Base-by-base conservation (phyloP, 2,888 invertebrate genomes). In the Homarus gammarus region DNA sequence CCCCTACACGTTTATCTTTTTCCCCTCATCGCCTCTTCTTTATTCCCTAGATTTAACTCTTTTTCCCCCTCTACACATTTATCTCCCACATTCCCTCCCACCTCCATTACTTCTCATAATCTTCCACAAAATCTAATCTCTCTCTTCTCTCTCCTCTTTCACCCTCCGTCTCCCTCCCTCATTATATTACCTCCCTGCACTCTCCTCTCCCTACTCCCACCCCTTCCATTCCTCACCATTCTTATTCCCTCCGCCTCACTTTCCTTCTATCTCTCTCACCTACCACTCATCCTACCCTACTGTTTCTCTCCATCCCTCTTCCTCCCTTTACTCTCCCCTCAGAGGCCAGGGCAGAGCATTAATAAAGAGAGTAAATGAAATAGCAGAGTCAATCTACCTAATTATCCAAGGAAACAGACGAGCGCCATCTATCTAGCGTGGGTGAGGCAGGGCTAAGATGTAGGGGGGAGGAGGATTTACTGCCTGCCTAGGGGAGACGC, bases 311-410 rank as follows among this genome's bases (percentile, higher is more conserved):
- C 38, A 44, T 38, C 81, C 36, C 72, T 72, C 72, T 40, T 27
- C 44, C n/a, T 22, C 40, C 73, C 44, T 31, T 49, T 18, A 56
- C 68, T 64, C 31, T 44, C 64, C 49, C 68, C 51, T 51, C 68
- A 5, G 31, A 40, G 70, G 72, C 22, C 18, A 49, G 22, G 8
- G 12, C 64, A 70, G 8, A 36, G 33, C 83, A 49, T 72, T 70
- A 83, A 72, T 83, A 72, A 68, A 70, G 70, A 79, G 83, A 51
- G 72, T 83, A 51, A 82, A 82, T 82, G 82, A 82, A 82, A 82
- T 33, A 51, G 70, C 49, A 31, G 44, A 72, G 83, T 83, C 70
- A 83, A 83, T 83, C 49, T 83, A 33, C 72, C 83, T 83, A 83
- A 83, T 83, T 83, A 83, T 70, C 70, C 49, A 1, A 12, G 51